These are phyloP conservation scores for Semotilus atromaculatus DNA, from an alignment of 2,797 vertebrate genomes.

Conservation along the genomic window DNA sequence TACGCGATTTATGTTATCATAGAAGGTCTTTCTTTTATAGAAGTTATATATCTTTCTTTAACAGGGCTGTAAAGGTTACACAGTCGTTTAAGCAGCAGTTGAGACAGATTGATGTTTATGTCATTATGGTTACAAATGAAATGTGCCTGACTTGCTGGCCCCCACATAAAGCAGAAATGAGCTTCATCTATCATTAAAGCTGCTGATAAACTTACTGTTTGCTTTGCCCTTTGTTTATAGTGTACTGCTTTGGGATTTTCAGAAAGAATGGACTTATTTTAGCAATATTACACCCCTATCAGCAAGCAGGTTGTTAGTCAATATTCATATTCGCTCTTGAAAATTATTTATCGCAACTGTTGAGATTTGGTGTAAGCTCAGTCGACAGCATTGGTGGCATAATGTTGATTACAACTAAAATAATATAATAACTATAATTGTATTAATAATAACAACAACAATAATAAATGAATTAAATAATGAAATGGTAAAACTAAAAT, in stretches of 20 bases:
- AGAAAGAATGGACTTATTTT: not conserved
- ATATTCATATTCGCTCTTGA: not conserved
- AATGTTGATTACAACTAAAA: not conserved
- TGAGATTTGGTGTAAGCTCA: not conserved
- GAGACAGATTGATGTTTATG: slow-evolving; percentile 83
- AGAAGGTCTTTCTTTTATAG: slow-evolving; percentile 66
- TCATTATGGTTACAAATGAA: slow-evolving; percentile 76
- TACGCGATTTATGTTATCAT: slow-evolving; percentile 71
- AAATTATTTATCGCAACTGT: not conserved
- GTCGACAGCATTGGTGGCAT: not conserved
- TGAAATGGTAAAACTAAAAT: not conserved
- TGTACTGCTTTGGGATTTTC: slow-evolving; percentile 23
- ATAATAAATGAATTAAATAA: not conserved
- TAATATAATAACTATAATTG: not conserved
- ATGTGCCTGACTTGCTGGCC: slow-evolving; percentile 65
- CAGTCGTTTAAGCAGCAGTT: slow-evolving; percentile 82
- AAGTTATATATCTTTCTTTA: slow-evolving; percentile 79
- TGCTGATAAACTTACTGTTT: slow-evolving; percentile 54
- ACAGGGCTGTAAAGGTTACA: slow-evolving; percentile 82
- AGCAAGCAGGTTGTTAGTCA: not conserved
- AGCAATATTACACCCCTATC: not conserved
- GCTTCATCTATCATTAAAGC: slow-evolving; percentile 69
- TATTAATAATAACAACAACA: not conserved
- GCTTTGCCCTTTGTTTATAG: slow-evolving; percentile 51
- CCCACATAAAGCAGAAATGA: slow-evolving; percentile 71